Evolutionary conservation across 2,113 vertebrate genomes (phyloP), one percentile per base, ranked within the genome.

Genomic region (Cardinalis cardinalis): DNA sequence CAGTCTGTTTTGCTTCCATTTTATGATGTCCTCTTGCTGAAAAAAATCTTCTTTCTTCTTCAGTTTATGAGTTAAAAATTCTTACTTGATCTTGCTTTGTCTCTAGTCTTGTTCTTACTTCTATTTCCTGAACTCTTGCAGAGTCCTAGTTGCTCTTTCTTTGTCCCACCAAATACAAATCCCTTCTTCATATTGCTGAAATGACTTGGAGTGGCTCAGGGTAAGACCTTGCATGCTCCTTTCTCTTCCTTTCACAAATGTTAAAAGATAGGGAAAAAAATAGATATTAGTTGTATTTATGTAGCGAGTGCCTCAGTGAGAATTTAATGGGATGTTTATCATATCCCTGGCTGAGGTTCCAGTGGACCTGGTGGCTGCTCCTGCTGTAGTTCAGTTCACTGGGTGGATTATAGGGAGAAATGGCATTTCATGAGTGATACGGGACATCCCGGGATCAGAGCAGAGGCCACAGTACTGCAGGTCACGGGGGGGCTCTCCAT

Each of bases 361-460:
- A 10, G 43, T 43, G 14, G 77, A 34, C 16, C 24, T 83, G 68
- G 19, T 32, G 60, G 41, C n/a, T 79, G 26, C 12, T 75, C 2
- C 34, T 48, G 0, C 36, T 34, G 16, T 12, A 25, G 20, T 32
- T 77, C 38, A 34, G 29, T 59, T 92, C 13, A 1, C 17, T 44
- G 29, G 4, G 1, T 68, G 58, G 10, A 6, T 34, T 79, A 8
- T 21, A 2, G 14, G 64, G 36, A 53, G 28, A 34, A 80, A 2
- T 74, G 46, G 25, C 63, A 26, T 51, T 89, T 74, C 36, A 3
- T 0, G 2, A 16, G n/a, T 28, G 23, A 20, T 85, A 13, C 0
- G 2, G 41, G 26, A 46, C 41, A 66, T 74, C 55, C 84, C 4
- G 32, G 44, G 71, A 63, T 44, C 61, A 84, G 40, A 49, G 84